Evolutionary conservation across 2,888 invertebrate species (phyloP), one percentile per base, ranked within the genome.

Genomic region (Macrosiphum euphorbiae): DNA sequence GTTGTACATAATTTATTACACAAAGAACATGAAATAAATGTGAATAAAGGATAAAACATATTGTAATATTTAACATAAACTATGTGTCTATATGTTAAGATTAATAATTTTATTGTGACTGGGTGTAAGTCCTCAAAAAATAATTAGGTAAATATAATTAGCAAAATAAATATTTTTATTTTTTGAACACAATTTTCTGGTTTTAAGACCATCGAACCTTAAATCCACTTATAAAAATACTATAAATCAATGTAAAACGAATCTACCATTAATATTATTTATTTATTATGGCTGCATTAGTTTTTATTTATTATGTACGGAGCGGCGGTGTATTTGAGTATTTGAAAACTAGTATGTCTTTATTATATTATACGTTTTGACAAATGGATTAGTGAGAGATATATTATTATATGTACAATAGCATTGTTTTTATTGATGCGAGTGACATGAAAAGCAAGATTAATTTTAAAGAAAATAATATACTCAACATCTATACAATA

Each of bases 341-440:
- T 58, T 87, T 50, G 47, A 86, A 47, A 86, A 61, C 35, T 61
- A 87, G 52, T 50, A 58, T 28, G 61, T 92, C 92, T 61, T 92
- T 87, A 92, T 86, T 92, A 61, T 84, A 84, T 86, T 84, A 84
- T 86, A 50, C 26, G 28, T 87, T 92, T 61, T 92, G 87, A 92
- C 50, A 92, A 61, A 87, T 92, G 61, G 35, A 92, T 87, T 61
- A 61, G 87, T 61, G 41, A 3, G n/a, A 58, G 11, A 58, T n/a
- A 3, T 55, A 91, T 55, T 52, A 52, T 91, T 50, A n/a, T 44
- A 13, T 26, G 50, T 84, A 91, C 11, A 35, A 78, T 44, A 35
- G 92, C 24, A 55, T 86, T 85, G 44, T 50, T 92, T 92, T 61
- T 61, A 92, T 92, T 35, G 87, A 87, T 87, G 50, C 35, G 16